Evolutionary conservation across 2,888 invertebrate genomes (phyloP).

Genomic region (Diloba caeruleocephala): DNA sequence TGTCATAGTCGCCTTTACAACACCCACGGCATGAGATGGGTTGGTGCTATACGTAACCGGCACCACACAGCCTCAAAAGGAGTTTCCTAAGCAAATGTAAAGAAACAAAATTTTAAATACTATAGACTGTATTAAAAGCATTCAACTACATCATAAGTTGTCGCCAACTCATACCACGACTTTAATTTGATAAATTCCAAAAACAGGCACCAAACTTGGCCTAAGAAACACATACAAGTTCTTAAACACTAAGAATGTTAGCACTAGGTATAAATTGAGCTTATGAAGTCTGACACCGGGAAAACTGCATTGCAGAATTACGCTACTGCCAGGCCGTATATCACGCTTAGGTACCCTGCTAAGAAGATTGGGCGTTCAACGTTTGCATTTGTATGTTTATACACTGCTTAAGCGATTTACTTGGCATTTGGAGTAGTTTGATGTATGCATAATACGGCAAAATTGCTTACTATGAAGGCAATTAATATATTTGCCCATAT

Average conservation of each 20-base stretch:
- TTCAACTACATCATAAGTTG: too few species aligned
- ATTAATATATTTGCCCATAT: too few species aligned
- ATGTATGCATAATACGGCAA: too few species aligned
- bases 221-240: constrained; percentile 11
- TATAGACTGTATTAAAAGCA: too few species aligned
- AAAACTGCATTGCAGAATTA: constrained; percentile 64
- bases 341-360: constrained; percentile 53
- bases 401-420: constrained; percentile 7
- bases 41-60: too few species aligned
- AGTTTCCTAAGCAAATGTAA: too few species aligned
- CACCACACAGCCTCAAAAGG: too few species aligned
- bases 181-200: background rate
- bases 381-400: constrained; percentile 31
- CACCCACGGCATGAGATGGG: too few species aligned
- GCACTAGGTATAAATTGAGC: constrained; percentile 35
- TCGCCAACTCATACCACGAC: too few species aligned
- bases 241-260: constrained; percentile 4
- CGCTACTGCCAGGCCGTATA: constrained; percentile 51
- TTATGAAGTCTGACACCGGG: constrained; percentile 40
- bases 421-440: background rate
- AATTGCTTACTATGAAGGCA: too few species aligned
- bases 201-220: constrained; percentile 4
- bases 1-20: too few species aligned
- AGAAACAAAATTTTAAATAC: too few species aligned
- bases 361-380: constrained; percentile 43